Base-by-base conservation (phyloP, 2,888 invertebrate species). In the Plebejus melissa region DNA sequence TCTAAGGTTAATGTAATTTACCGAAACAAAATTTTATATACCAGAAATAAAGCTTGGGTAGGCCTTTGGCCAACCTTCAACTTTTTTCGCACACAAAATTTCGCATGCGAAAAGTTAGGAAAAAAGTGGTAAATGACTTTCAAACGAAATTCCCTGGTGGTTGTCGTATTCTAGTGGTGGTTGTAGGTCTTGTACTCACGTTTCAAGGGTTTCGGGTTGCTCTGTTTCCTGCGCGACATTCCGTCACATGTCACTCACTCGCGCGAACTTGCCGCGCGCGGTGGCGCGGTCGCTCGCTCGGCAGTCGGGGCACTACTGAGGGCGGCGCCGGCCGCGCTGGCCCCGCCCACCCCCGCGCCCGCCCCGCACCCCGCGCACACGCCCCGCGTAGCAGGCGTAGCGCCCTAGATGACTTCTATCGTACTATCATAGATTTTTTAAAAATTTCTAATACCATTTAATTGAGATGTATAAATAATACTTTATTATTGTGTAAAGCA, bases 151-250 rank as follows among this genome's bases (percentile, higher is more conserved):
- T 36, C 28, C 13, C 4, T 36, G 32, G 4, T 13, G 65, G 32
- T 65, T 41, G n/a, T 9, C n/a, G 3, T 38, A n/a, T 22, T n/a
- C 9, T n/a, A 9, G 2, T n/a, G n/a, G 7, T 38, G 38, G 4
- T 38, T 2, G 16, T 16, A 41, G 38, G 22, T 70, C 5, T 16
- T 1, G 3, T 75, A 96, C 97, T 96, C 94, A 98, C 98, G 97
- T 98, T 98, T 98, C 87, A 98, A 95, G 89, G 98, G 98, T 94
- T 98, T 98, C 84, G 98, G 98, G 94, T 98, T 98, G 94, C 97
- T 97, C 95, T 98, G 98, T 95, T 98, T 98, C 94, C 98, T 95
- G 91, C 98, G 96, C 90, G 98, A 98, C 98, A 98, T 98, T 92
- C 91, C 89, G 89, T 84, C 83, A 83, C 82, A 65, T 65, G 32